Evolutionary conservation across 2,797 vertebrate genomes (phyloP).

Genomic region (Sebastes minor): DNA sequence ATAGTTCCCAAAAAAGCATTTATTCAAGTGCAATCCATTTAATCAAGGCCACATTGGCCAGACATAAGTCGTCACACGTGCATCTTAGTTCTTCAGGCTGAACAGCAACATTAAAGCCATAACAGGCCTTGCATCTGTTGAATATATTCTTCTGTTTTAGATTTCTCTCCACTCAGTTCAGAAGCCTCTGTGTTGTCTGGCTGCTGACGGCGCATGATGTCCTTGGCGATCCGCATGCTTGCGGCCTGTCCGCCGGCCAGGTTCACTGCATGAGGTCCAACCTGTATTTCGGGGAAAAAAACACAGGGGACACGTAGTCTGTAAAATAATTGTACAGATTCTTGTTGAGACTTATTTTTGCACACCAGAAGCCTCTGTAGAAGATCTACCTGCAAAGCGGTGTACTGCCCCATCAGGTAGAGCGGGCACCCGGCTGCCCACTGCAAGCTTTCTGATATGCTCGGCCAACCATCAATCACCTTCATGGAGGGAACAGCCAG

Average conservation of each 20-base stretch:
- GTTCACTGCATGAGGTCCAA: slow-evolving; percentile 86
- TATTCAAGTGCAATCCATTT: background rate
- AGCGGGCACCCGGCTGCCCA: slow-evolving; percentile 81
- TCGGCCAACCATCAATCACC: slow-evolving; percentile 84
- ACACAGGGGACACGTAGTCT: fast-evolving
- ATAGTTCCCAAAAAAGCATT: background rate
- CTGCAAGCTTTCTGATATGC: slow-evolving; percentile 77
- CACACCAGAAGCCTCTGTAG: background rate
- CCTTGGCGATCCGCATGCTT: slow-evolving; percentile 77
- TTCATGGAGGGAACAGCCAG: slow-evolving; percentile 29
- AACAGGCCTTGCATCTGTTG: slow-evolving; percentile 83
- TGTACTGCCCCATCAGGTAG: slow-evolving; percentile 85
- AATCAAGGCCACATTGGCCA: background rate
- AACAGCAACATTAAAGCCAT: slow-evolving; percentile 74
- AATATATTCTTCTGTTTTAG: slow-evolving; percentile 76
- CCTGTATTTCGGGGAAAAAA: slow-evolving; percentile 50
- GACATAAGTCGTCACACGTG: background rate
- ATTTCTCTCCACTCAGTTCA: slow-evolving; percentile 42
- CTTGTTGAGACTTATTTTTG: background rate
- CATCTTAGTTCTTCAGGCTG: background rate
- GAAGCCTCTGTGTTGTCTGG: background rate
- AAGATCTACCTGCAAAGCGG: slow-evolving; percentile 78
- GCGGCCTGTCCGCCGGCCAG: slow-evolving; percentile 85
- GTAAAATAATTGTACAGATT: background rate
- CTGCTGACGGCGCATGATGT: slow-evolving; percentile 56